These are phyloP conservation scores for Bathynomus jamesi DNA, from an alignment of 1,140 invertebrate species.

Conservation along the genomic window DNA sequence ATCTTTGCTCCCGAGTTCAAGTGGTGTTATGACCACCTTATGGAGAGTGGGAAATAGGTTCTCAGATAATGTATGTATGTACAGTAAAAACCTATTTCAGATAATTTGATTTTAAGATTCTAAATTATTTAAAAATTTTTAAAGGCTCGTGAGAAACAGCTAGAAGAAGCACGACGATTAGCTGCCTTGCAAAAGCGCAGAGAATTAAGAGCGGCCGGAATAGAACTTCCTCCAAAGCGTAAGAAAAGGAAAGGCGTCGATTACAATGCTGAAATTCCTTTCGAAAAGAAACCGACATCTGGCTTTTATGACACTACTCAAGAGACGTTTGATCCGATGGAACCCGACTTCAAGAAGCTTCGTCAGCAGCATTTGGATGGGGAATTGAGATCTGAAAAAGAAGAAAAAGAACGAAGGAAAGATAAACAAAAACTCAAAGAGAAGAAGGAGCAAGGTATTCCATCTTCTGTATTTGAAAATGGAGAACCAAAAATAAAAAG, in stretches of 20 bases:
- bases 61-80: too few relatives aligned
- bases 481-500: constrained; percentile 81
- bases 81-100: too few relatives aligned
- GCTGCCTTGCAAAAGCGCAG: constrained; percentile 91
- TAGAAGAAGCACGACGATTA: constrained; percentile 92
- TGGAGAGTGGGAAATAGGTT: too few relatives aligned
- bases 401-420: constrained; percentile 78
- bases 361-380: constrained; percentile 89
- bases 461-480: constrained; percentile 77
- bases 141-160: constrained; percentile 86
- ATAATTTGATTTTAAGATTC: too few relatives aligned
- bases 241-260: constrained; percentile 84
- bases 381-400: constrained; percentile 76
- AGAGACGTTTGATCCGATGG: constrained; percentile 76
- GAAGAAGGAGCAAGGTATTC: constrained; percentile 92
- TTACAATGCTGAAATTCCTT: constrained; percentile 96
- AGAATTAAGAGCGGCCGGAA: constrained; percentile 95
- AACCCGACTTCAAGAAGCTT: constrained; percentile 79
- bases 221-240: constrained; percentile 60
- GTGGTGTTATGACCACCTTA: too few relatives aligned
- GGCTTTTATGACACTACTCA: constrained; percentile 92
- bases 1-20: too few relatives aligned
- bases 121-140: too few relatives aligned
- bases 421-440: constrained; percentile 90
- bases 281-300: constrained; percentile 82